These are phyloP conservation scores for Epizoanthus fatuus DNA, from an alignment of 92 coral and sea anemone genomes.

Conservation along the genomic window DNA sequence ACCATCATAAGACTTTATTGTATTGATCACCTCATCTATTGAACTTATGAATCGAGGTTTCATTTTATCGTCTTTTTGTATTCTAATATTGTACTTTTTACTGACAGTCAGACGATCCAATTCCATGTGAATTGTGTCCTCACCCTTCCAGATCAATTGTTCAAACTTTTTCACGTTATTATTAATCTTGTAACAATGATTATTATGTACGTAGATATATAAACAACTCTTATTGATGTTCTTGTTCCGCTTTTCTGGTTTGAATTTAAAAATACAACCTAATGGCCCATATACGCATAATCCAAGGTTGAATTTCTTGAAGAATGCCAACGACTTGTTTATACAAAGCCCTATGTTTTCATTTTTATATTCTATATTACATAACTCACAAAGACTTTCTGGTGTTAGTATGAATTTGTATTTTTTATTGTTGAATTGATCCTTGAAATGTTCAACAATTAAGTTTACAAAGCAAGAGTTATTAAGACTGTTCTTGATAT, in stretches of 20 bases:
- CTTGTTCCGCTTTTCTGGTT: conserved; percentile 3
- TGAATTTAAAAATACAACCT: conserved; percentile 11
- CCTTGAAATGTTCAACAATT: no score
- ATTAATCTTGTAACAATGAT: conserved; percentile 8
- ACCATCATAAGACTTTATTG: conserved; percentile 7
- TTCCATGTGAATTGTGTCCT: no score
- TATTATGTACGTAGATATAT: background rate
- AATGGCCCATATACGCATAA: conserved; percentile 34
- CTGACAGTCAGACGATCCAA: no score
- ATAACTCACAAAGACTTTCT: conserved; percentile 4
- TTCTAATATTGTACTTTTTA: no score
- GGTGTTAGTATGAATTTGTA: background rate
- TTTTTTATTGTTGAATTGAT: background rate
- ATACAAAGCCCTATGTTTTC: conserved; percentile 10
- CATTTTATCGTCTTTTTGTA: no score
- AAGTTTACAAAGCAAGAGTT: background rate
- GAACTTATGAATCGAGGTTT: background rate
- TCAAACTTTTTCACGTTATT: background rate
- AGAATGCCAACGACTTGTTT: conserved; percentile 21
- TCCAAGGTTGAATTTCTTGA: conserved; percentile 7
- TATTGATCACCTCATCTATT: conserved; percentile 13
- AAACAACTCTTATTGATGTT: background rate
- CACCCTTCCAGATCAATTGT: no score
- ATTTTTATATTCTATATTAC: conserved; percentile 14
- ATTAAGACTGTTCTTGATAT: no score